Evolutionary conservation across 2,113 vertebrate genomes (phyloP).

Genomic region (Myotis yumanensis): DNA sequence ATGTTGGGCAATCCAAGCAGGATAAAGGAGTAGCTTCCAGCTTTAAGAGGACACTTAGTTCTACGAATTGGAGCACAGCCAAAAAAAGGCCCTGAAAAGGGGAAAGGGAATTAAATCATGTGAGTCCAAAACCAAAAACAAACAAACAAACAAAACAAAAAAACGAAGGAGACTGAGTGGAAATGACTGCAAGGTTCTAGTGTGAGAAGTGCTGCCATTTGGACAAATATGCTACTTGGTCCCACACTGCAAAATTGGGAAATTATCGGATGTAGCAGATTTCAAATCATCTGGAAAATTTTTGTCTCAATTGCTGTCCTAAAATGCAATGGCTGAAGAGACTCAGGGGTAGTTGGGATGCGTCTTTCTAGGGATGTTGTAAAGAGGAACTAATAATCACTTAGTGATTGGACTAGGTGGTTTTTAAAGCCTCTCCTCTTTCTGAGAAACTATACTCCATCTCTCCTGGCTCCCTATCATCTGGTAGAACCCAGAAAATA

Average conservation of each 20-base stretch:
- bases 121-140: background rate
- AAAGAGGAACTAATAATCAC: background rate
- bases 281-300: background rate
- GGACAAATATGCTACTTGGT: background rate
- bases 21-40: background rate
- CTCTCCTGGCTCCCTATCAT: background rate
- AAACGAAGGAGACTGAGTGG: background rate
- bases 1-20: background rate
- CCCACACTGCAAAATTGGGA: background rate
- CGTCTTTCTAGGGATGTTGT: background rate
- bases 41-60: background rate
- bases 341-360: background rate
- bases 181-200: background rate
- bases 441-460: background rate
- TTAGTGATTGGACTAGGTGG: background rate
- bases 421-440: background rate
- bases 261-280: background rate
- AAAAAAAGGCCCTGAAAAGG: background rate
- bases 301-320: background rate
- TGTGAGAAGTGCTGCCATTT: background rate
- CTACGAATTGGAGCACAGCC: background rate
- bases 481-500: background rate
- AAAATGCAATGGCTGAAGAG: background rate
- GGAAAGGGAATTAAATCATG: background rate
- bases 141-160: background rate